Percentiles rank a stretch among this genome's conserved stretches.
These are phyloP conservation scores for Platycheirus rosarum DNA, from an alignment of 2,888 invertebrate genomes.

Conservation along the genomic window DNA sequence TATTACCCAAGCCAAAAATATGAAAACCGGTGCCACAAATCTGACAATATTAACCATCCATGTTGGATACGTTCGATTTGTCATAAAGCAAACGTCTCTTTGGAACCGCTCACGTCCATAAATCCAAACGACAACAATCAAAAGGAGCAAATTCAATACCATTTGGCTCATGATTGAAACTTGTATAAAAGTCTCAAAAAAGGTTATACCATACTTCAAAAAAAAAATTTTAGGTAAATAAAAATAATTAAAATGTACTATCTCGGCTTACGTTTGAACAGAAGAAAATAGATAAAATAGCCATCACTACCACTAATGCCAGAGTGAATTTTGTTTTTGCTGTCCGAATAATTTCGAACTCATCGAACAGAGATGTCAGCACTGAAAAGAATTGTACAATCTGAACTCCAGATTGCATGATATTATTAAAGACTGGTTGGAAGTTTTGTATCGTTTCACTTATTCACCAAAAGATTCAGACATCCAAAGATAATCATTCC, in stretches of 20 bases:
- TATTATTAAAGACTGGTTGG: background rate
- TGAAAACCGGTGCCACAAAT: slow-evolving; percentile 89
- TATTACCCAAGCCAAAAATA: slow-evolving; percentile 78
- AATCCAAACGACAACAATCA: slow-evolving; percentile 66
- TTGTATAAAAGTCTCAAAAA: slow-evolving; percentile 74
- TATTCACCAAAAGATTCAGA: slow-evolving; percentile 41
- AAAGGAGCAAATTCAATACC: slow-evolving; percentile 86
- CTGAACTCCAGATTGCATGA: slow-evolving; percentile 64
- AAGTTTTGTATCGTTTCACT: background rate
- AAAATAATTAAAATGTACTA: no score
- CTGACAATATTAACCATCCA: slow-evolving; percentile 81
- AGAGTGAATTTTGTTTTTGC: slow-evolving; percentile 64
- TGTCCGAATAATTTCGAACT: slow-evolving; percentile 77
- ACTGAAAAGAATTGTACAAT: slow-evolving; percentile 78
- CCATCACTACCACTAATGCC: background rate
- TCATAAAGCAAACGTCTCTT: slow-evolving; percentile 69
- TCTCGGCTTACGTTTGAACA: slow-evolving; percentile 81
- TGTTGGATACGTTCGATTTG: slow-evolving; percentile 19
- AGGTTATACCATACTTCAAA: slow-evolving; percentile 76
- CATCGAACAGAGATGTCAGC: slow-evolving; percentile 79
- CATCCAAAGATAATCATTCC: slow-evolving; percentile 48
- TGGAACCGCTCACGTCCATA: slow-evolving; percentile 71
- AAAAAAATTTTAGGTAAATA: background rate
- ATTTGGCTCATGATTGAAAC: slow-evolving; percentile 84
- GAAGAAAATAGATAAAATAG: slow-evolving; percentile 30